phyloP scores from a whole-genome alignment of 2,888 invertebrate species.

The Stomorhina lunata region DNA sequence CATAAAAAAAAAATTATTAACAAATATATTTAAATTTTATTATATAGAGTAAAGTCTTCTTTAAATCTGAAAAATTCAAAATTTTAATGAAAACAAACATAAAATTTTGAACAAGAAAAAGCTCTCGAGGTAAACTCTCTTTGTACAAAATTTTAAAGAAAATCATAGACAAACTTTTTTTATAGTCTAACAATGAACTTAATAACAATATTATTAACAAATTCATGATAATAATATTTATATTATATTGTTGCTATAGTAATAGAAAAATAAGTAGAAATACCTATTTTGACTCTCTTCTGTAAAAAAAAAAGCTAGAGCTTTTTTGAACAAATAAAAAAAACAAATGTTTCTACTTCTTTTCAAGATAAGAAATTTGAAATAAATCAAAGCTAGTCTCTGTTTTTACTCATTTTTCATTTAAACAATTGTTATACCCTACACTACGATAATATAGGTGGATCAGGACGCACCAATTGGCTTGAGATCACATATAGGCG shows the following conservation, averaged over 20 bases:
- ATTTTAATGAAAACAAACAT: not conserved
- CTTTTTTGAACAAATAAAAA: constrained; percentile 40
- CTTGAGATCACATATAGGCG: too few relatives aligned
- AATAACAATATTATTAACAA: too few relatives aligned
- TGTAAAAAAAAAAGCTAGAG: constrained; percentile 11
- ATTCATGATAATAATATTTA: too few relatives aligned
- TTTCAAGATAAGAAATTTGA: constrained; percentile 41
- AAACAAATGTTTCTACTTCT: not conserved
- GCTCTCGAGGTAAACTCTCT: not conserved
- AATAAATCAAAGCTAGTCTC: not conserved
- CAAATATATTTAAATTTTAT: constrained; percentile 23
- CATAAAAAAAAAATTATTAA: constrained; percentile 21
- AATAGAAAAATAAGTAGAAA: not conserved
- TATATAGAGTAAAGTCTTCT: not conserved
- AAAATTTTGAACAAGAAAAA: not conserved
- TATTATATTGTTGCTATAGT: not conserved
- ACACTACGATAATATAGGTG: too few relatives aligned
- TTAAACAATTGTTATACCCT: too few relatives aligned
- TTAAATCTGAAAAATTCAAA: not conserved
- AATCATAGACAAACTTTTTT: not conserved
- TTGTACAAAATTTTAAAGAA: not conserved
- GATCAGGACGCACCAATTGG: too few relatives aligned
- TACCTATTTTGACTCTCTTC: not conserved
- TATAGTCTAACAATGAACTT: too few relatives aligned
- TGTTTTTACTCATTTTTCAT: not conserved